Base-by-base conservation (phyloP, 2,113 vertebrate species). In the Cairina moschata region DNA sequence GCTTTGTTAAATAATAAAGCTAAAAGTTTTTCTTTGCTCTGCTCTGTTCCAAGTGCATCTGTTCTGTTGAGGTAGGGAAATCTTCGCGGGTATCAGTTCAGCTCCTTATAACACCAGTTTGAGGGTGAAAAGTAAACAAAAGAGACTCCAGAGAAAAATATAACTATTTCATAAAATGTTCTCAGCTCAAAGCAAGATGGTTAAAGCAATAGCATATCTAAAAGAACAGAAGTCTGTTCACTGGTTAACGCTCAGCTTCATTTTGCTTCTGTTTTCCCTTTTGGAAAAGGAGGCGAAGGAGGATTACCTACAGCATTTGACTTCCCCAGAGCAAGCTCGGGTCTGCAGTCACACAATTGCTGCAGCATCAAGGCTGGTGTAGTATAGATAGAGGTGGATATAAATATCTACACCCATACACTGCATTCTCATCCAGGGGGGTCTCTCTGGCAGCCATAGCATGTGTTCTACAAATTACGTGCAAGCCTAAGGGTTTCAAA, bases 71-170 rank as follows among this genome's bases (percentile, higher is more conserved):
- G 59, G 85, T 55, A 77, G 55, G 32, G 79, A 93, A 91, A 74
- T 83, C 5, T 7, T 66, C 25, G 67, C 2, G 4, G 44, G 34
- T 80, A 17, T 66, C 88, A 76, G 75, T 88, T 94, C 78, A 93
- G 52, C 63, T 90, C 85, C 67, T 83, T 52, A 9, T 80, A 91
- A 86, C 93, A 95, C 59, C 82, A 90, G 75, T 83, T 63, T 56
- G 63, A 81, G 72, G 91, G 82, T 86, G 68, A 94, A 94, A 96
- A 83, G 85, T 94, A 94, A 96, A 93, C 55, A 88, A 67, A 84
- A 90, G 63, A 80, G 58, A 34, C 26, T 90, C 46, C 73, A 86
- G 65, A 80, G 50, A 90, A 95, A 95, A 95, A 88, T 74, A 81
- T 5, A 16, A 42, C 40, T 62, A 40, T 90, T 95, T 86, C 38